These are phyloP conservation scores for Zonotrichia leucophrys DNA, from an alignment of 2,113 vertebrate species.

Conservation along the genomic window DNA sequence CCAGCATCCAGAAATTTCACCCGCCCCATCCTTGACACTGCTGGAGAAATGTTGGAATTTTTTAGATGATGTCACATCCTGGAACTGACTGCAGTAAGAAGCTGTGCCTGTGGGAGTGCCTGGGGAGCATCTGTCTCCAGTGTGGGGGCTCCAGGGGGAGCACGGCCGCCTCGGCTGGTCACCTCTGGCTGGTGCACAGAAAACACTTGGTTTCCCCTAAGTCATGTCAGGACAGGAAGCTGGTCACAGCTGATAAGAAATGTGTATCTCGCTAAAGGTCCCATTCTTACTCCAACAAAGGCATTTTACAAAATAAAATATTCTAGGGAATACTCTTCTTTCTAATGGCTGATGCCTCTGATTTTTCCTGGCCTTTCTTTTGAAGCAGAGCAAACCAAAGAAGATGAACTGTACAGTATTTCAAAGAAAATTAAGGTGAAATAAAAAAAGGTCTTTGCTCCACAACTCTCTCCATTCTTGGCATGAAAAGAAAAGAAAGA, in stretches of 20 bases:
- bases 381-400: neutral
- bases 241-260: neutral
- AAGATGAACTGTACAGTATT: neutral
- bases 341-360: neutral
- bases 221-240: fast-evolving
- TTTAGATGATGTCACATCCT: neutral
- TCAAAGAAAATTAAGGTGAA: neutral
- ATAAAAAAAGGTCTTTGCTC: neutral
- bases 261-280: neutral
- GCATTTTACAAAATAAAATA: neutral
- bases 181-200: fast-evolving
- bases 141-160: fast-evolving
- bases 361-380: neutral
- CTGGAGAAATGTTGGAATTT: neutral
- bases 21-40: neutral
- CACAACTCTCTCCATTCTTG: neutral
- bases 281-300: neutral
- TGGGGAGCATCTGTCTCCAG: neutral
- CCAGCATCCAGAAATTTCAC: neutral
- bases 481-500: neutral
- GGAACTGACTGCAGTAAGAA: neutral
- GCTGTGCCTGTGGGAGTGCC: neutral
- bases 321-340: neutral
- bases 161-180: fast-evolving
- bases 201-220: fast-evolving